Evolutionary conservation across 1,140 invertebrate species (phyloP).

Genomic region (Notospermus geniculatus): DNA sequence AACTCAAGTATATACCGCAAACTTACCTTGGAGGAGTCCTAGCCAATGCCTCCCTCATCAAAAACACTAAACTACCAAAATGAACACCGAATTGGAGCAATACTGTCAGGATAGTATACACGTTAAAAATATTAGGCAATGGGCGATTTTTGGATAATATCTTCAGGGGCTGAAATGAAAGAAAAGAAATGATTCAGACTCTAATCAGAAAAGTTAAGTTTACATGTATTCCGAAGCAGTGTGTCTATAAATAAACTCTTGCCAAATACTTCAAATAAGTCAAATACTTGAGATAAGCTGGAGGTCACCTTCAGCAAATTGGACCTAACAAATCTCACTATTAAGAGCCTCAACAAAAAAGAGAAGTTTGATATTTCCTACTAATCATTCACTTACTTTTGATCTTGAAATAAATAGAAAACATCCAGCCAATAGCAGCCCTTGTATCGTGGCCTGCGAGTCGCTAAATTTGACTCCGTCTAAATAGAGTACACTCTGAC

Average conservation of each 20-base stretch:
- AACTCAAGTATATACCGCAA: neutral
- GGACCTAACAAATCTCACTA: too few species aligned
- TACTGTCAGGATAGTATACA: conserved; percentile 95
- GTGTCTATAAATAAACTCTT: too few species aligned
- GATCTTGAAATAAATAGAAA: conserved; percentile 98
- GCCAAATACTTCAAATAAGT: too few species aligned
- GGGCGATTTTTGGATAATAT: conserved; percentile 89
- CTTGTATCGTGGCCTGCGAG: conserved; percentile 91
- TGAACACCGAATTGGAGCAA: conserved; percentile 93
- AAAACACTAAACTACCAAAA: conserved; percentile 85
- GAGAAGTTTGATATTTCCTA: too few species aligned
- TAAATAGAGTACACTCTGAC: conserved; percentile 96
- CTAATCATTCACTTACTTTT: conserved; percentile 66
- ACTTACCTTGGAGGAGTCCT: conserved; percentile 34
- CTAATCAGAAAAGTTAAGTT: too few species aligned
- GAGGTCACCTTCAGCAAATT: too few species aligned
- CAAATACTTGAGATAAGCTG: too few species aligned
- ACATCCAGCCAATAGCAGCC: conserved; percentile 87
- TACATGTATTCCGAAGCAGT: too few species aligned
- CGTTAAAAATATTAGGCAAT: conserved; percentile 97
- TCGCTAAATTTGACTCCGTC: conserved; percentile 99
- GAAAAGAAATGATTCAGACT: conserved; percentile 17
- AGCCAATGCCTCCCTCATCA: conserved; percentile 64
- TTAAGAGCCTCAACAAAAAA: too few species aligned
- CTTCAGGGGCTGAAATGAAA: conserved; percentile 80